A percentile compares a stretch with the other conserved stretches of the same genome.
Evolutionary conservation across 1,140 invertebrate genomes (phyloP).

Genomic region (Eufriesea mexicana): DNA sequence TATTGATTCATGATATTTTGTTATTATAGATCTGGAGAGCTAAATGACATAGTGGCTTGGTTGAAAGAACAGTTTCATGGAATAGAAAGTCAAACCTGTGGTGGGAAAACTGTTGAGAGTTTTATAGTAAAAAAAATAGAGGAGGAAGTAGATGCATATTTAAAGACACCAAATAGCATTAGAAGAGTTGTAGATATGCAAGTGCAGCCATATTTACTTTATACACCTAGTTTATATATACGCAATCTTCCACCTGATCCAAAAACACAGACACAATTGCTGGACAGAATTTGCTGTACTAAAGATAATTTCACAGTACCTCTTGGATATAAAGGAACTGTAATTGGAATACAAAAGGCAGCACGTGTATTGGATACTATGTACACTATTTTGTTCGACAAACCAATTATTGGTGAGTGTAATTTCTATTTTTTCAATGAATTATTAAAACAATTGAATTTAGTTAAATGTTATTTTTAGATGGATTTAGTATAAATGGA

Average conservation of each 20-base stretch:
- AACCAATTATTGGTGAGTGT: slow-evolving; percentile 83
- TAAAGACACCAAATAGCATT: slow-evolving; percentile 58
- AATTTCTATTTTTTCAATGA: neutral
- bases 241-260: slow-evolving; percentile 85
- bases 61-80: slow-evolving; percentile 86
- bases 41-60: slow-evolving; percentile 87
- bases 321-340: slow-evolving; percentile 90
- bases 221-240: slow-evolving; percentile 73
- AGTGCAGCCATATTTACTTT: slow-evolving; percentile 90
- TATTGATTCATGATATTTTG: neutral
- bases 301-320: slow-evolving; percentile 89
- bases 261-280: slow-evolving; percentile 85
- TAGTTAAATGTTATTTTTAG: slow-evolving; percentile 63
- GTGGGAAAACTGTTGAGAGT: slow-evolving; percentile 87
- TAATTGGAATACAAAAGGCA: slow-evolving; percentile 87
- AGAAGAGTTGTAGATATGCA: slow-evolving; percentile 86
- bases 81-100: slow-evolving; percentile 85
- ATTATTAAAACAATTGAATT: neutral
- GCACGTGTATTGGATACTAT: slow-evolving; percentile 81
- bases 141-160: slow-evolving; percentile 82
- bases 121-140: slow-evolving; percentile 87
- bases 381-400: slow-evolving; percentile 91
- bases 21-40: slow-evolving; percentile 69
- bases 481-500: slow-evolving; percentile 84
- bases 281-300: slow-evolving; percentile 93